Evolutionary conservation across 2,113 vertebrate species (phyloP).

Genomic region (mouse (Mus musculus)): DNA sequence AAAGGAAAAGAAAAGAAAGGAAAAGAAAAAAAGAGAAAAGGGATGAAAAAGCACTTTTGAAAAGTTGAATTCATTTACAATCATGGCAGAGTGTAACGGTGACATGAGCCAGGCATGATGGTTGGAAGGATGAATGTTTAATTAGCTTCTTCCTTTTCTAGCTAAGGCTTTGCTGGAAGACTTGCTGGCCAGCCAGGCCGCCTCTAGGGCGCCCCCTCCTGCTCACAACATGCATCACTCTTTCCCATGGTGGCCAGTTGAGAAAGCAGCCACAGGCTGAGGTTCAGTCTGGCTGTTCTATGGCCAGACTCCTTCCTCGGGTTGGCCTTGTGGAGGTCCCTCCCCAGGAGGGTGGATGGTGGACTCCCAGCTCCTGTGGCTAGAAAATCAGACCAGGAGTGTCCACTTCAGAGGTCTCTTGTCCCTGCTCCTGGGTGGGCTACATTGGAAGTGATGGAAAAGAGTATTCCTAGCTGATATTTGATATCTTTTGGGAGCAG

Average conservation of each 20-base stretch:
- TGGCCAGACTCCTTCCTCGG: not conserved
- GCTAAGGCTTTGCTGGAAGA: not conserved
- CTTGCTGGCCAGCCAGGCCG: too few relatives aligned
- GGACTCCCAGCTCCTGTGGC: not conserved
- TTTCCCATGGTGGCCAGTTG: not conserved
- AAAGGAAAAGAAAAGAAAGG: not conserved
- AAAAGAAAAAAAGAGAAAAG: not conserved
- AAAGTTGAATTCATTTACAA: not conserved
- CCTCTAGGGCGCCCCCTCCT: not conserved
- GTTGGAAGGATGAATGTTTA: not conserved
- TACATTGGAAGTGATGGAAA: accelerated
- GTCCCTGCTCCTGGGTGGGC: not conserved
- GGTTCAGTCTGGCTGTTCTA: not conserved
- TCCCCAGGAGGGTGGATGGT: not conserved
- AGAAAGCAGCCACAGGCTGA: not conserved
- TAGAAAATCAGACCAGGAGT: not conserved
- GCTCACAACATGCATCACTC: not conserved
- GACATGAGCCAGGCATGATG: too few relatives aligned
- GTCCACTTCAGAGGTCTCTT: not conserved
- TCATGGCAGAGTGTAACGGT: not conserved
- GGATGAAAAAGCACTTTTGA: not conserved
- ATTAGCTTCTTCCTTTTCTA: not conserved
- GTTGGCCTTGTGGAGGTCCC: not conserved
- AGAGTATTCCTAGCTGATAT: not conserved
- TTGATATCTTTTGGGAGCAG: not conserved